Percentiles rank a stretch among this genome's conserved stretches.
Conservation (phyloP, 1,140 invertebrate genomes). For the Carcinoscorpius rotundicauda region DNA sequence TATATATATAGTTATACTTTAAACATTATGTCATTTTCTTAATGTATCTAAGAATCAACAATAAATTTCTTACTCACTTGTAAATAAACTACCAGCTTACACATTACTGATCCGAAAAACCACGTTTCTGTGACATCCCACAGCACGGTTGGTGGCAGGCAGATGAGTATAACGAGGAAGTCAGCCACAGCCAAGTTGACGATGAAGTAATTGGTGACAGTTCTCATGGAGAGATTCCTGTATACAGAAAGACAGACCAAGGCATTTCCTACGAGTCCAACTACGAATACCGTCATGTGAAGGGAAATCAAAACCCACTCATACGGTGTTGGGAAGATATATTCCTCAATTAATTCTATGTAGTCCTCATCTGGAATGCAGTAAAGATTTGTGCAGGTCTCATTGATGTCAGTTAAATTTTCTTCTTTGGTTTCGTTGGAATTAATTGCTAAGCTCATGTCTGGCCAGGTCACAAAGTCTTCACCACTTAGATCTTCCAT, state of each 20-base stretch:
- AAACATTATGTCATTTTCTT: too few species aligned
- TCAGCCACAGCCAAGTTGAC: slow-evolving; percentile 88
- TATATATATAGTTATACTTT: too few species aligned
- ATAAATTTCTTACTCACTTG: slow-evolving; percentile 48
- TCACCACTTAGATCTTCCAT: too few species aligned
- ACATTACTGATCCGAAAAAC: slow-evolving; percentile 65
- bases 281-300: slow-evolving; percentile 67
- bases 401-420: neutral
- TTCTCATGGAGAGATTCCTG: slow-evolving; percentile 62
- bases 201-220: slow-evolving; percentile 88
- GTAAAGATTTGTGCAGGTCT: slow-evolving; percentile 35
- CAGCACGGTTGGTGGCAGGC: slow-evolving; percentile 78
- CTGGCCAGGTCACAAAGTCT: too few species aligned
- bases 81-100: slow-evolving; percentile 69
- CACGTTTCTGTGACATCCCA: slow-evolving; percentile 84
- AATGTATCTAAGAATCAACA: too few species aligned
- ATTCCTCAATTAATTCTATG: slow-evolving; percentile 42
- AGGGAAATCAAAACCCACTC: slow-evolving; percentile 38
- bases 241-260: slow-evolving; percentile 80
- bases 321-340: slow-evolving; percentile 38
- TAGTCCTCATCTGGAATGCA: slow-evolving; percentile 48
- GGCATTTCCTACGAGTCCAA: slow-evolving; percentile 72
- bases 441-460: too few species aligned
- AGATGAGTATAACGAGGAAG: slow-evolving; percentile 83
- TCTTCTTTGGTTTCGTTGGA: too few species aligned